Evolutionary conservation across 2,888 invertebrate genomes (phyloP).

Genomic region (Caenorhabditis angaria): DNA sequence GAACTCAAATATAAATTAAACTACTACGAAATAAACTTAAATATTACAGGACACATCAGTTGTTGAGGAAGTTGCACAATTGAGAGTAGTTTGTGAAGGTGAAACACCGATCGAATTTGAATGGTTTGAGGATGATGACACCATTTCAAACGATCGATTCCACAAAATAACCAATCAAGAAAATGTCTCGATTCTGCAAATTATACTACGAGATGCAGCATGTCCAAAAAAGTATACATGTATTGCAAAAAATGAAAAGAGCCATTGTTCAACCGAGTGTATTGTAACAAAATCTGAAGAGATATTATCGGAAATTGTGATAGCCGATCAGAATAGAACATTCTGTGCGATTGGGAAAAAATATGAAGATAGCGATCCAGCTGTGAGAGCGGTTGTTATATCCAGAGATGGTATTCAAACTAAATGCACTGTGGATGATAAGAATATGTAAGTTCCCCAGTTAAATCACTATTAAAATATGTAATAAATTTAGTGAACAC

Average conservation of each 20-base stretch:
- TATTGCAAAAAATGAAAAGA: slow-evolving; percentile 9
- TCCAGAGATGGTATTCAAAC: slow-evolving; percentile 10
- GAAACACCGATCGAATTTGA: slow-evolving; percentile 14
- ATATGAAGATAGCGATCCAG: neutral
- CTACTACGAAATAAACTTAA: neutral
- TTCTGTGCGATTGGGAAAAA: slow-evolving; percentile 24
- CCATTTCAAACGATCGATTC: slow-evolving; percentile 16
- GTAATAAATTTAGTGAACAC: neutral
- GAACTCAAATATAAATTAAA: neutral
- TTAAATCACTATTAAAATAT: neutral
- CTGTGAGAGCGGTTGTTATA: slow-evolving; percentile 25
- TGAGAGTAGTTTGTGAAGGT: slow-evolving; percentile 40
- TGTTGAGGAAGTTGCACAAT: slow-evolving; percentile 35
- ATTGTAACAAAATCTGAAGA: slow-evolving; percentile 13
- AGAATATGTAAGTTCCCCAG: slow-evolving; percentile 10
- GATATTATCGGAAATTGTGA: slow-evolving; percentile 25
- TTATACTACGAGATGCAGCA: slow-evolving; percentile 3
- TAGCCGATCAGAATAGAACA: slow-evolving; percentile 6
- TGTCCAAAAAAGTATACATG: slow-evolving; percentile 13
- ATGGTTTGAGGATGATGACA: slow-evolving; percentile 22
- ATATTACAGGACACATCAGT: slow-evolving; percentile 24
- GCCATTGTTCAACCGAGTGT: slow-evolving; percentile 7
- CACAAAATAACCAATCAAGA: slow-evolving; percentile 23
- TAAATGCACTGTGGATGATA: slow-evolving; percentile 20
- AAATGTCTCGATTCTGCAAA: slow-evolving; percentile 22